Evolutionary conservation across 2,113 vertebrate genomes (phyloP).

Genomic region (Syngnathoides biaculeatus): DNA sequence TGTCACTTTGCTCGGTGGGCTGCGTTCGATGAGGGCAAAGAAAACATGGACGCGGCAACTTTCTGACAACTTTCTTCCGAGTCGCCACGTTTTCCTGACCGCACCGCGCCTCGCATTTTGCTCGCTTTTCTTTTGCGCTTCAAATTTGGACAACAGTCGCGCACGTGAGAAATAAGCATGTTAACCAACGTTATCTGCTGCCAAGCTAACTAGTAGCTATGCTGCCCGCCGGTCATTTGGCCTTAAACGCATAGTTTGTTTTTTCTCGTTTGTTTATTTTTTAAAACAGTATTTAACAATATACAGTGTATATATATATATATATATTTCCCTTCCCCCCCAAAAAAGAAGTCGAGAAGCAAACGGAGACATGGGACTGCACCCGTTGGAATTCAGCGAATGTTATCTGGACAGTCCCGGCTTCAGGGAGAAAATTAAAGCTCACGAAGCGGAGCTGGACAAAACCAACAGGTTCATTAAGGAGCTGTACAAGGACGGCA

Average conservation of each 20-base stretch:
- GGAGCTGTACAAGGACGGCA: conserved; percentile 95
- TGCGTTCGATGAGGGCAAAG: conserved; percentile 17
- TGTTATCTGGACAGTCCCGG: conserved; percentile 93
- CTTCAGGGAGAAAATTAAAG: conserved; percentile 88
- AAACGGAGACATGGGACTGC: conserved; percentile 84
- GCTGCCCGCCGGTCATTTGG: conserved; percentile 9
- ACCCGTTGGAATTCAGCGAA: conserved; percentile 95
- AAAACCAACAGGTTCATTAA: conserved; percentile 97
- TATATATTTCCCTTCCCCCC: no score
- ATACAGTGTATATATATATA: no score
- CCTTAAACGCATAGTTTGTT: neutral
- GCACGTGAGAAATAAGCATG: conserved; percentile 42
- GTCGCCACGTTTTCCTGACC: neutral
- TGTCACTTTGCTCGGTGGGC: conserved; percentile 57
- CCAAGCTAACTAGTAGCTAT: conserved; percentile 48
- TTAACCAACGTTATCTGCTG: conserved; percentile 49
- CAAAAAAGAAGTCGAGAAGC: conserved; percentile 10
- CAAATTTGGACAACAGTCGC: conserved; percentile 39
- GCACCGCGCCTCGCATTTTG: neutral
- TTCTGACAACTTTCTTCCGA: conserved; percentile 16
- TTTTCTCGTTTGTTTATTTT: conserved; percentile 10
- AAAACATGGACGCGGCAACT: conserved; percentile 5
- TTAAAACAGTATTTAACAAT: no score
- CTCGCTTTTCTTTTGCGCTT: conserved; percentile 7
- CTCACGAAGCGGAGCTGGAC: conserved; percentile 93